Percentiles rank a stretch among this genome's conserved stretches.
phyloP scores from a whole-genome alignment of 1,140 invertebrate species.

The Tachypleus tridentatus region DNA sequence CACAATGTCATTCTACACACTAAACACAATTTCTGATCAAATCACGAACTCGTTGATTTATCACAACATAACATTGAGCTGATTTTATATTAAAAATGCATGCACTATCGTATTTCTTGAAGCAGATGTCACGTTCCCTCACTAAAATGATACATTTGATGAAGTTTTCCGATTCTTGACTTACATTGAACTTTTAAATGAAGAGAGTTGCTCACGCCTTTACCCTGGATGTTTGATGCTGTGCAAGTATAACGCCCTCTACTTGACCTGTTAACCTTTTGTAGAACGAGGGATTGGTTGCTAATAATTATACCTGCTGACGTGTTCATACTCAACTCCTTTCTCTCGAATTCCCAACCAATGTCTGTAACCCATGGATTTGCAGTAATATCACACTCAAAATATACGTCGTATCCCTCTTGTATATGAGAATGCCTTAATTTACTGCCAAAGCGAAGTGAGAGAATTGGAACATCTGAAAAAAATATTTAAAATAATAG shows the following conservation, averaged over 20 bases:
- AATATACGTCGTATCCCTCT: slow-evolving; percentile 73
- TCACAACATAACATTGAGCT: too few species aligned
- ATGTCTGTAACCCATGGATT: slow-evolving; percentile 26
- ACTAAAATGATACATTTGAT: too few species aligned
- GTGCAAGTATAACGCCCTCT: slow-evolving; percentile 59
- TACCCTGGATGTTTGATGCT: slow-evolving; percentile 74
- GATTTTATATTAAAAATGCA: too few species aligned
- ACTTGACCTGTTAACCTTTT: slow-evolving; percentile 27
- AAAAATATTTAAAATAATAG: slow-evolving; percentile 44
- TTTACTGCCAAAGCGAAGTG: slow-evolving; percentile 13
- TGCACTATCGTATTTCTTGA: too few species aligned
- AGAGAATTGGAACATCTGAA: slow-evolving; percentile 18
- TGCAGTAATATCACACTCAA: slow-evolving; percentile 55
- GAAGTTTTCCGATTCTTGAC: neutral
- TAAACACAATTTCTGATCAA: too few species aligned
- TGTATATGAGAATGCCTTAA: slow-evolving; percentile 29
- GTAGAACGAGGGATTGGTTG: slow-evolving; percentile 48
- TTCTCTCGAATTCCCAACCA: slow-evolving; percentile 22
- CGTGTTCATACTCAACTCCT: slow-evolving; percentile 15
- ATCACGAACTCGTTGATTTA: too few species aligned
- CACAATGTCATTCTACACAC: too few species aligned
- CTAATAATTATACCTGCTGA: slow-evolving; percentile 63
- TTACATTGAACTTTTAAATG: slow-evolving; percentile 57
- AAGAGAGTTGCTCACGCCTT: slow-evolving; percentile 69
- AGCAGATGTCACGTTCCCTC: too few species aligned